A percentile compares a stretch with the other conserved stretches of the same genome.
Evolutionary conservation across 2,113 vertebrate species (phyloP).

Genomic region (Pelusios castaneus): DNA sequence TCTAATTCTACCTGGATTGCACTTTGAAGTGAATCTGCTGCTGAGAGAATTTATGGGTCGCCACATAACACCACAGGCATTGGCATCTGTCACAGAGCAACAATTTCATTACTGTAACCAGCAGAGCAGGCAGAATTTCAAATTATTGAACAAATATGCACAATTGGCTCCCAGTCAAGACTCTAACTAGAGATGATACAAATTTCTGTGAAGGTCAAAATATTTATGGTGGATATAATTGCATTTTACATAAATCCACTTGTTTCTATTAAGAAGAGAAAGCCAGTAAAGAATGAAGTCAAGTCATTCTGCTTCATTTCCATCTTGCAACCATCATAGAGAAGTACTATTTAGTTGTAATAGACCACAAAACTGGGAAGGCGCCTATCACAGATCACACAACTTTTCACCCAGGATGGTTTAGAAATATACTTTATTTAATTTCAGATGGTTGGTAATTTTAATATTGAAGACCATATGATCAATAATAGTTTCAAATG

Average conservation of each 20-base stretch:
- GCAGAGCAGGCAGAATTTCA: background rate
- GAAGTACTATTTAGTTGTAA: background rate
- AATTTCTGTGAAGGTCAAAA: background rate
- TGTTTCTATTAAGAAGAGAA: background rate
- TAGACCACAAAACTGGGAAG: background rate
- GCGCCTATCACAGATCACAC: background rate
- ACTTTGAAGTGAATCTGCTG: background rate
- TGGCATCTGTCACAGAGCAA: background rate
- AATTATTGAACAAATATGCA: background rate
- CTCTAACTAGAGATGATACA: background rate
- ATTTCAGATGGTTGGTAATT: background rate
- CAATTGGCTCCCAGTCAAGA: background rate
- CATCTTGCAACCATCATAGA: background rate
- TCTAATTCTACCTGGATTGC: background rate
- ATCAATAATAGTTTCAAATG: background rate
- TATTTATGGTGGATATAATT: background rate
- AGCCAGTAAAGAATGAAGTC: background rate
- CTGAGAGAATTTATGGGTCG: background rate
- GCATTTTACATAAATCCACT: background rate
- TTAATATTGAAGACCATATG: background rate
- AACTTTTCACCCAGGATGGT: background rate
- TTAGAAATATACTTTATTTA: background rate
- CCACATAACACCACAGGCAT: background rate
- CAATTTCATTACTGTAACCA: background rate
- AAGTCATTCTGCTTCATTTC: slow-evolving; percentile 5